Evolutionary conservation across 2,797 vertebrate species (phyloP), one percentile per base, ranked within the genome.

Genomic region (Spea hammondii): DNA sequence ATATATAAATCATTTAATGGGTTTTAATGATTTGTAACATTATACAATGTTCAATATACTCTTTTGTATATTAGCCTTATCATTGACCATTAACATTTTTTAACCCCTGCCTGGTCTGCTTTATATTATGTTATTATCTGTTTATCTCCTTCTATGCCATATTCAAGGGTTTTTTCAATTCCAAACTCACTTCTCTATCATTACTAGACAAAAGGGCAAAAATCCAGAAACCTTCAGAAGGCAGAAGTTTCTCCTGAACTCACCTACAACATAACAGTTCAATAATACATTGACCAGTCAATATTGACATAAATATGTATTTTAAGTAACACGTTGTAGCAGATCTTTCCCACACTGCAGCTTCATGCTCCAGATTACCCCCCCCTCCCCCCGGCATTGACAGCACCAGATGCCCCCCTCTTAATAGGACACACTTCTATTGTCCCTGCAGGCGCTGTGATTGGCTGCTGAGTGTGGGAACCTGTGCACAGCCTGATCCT

Each of bases 391-490:
- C 47, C 47, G 48, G 57, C 48, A 69, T 80, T 80, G 14, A 50
- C 9, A 49, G 77, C 66, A 48, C 57, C 79, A 81, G 74, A 72
- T 81, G 79, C 75, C 66, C 12, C 72, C 62, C 12, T 73, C 6
- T 59, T 55, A 77, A 62, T 77, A 62, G 57, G 79, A 72, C 74
- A 81, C 79, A 80, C 79, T 54, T 60, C 88, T 70, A 87, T 89
- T 89, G 87, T 88, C 72, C 72, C 4, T 0, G 84, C 69, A 66
- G 0, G 0, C 12, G 83, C 78, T 85, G 17, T 82, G 85, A 95
- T 95, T 96, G 94, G 94, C 87, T 79, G 78, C 4, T 3, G 89
- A 94, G 92, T 94, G 94, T 96, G 95, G 95, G 95, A 97, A 96
- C 93, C 89, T 91, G 86, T 85, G 87, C 88, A 86, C 65, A 87